These are phyloP conservation scores for Puma concolor DNA, from an alignment of 2,113 vertebrate genomes.

Conservation along the genomic window DNA sequence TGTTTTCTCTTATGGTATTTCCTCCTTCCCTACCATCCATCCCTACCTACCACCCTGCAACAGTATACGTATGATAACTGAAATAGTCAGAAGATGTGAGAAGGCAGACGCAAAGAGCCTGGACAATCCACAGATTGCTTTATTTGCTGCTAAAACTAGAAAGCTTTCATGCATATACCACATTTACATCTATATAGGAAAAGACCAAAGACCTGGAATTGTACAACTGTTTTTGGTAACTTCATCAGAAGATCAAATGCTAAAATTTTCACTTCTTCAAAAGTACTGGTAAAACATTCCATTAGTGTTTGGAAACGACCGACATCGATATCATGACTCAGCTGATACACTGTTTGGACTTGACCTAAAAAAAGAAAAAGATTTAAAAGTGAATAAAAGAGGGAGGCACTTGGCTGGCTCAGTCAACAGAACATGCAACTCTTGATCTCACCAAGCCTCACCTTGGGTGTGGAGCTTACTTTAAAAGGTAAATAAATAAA, in stretches of 20 bases:
- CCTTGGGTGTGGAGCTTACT: neutral
- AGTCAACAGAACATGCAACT: neutral
- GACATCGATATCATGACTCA: slow-evolving; percentile 88
- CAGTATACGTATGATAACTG: neutral
- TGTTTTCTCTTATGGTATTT: neutral
- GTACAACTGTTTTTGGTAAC: slow-evolving; percentile 86
- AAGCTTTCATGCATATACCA: neutral
- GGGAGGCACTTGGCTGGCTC: neutral
- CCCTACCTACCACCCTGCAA: neutral
- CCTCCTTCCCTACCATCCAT: neutral
- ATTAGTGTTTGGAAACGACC: slow-evolving; percentile 89
- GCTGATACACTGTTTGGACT: slow-evolving; percentile 84
- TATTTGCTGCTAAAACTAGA: slow-evolving; percentile 20
- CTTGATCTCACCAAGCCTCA: neutral
- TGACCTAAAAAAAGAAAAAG: slow-evolving; percentile 69
- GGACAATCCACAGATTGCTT: neutral
- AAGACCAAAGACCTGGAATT: slow-evolving; percentile 89
- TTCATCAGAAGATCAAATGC: slow-evolving; percentile 91
- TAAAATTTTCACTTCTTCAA: slow-evolving; percentile 95
- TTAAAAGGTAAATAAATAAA: neutral
- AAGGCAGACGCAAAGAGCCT: neutral
- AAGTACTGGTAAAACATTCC: slow-evolving; percentile 93
- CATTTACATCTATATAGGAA: neutral
- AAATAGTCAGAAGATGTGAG: neutral
- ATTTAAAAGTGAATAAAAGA: slow-evolving; percentile 9